Percentiles rank a stretch among this genome's conserved stretches.
phyloP scores from a whole-genome alignment of 2,888 invertebrate genomes.

The Papilio elwesi region DNA sequence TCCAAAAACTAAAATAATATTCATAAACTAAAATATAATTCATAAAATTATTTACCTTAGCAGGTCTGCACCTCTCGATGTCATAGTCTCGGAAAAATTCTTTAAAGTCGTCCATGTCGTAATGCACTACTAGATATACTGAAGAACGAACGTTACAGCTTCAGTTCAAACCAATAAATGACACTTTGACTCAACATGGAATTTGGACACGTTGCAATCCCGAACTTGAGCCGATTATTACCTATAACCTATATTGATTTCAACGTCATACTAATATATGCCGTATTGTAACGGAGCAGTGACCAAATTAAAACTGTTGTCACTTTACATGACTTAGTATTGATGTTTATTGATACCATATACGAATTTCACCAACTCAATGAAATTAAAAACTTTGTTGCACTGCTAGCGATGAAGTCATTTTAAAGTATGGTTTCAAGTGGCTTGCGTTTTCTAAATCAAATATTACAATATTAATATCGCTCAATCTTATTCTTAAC shows the following conservation, averaged over 20 bases:
- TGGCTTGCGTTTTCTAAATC: neutral
- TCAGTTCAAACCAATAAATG: neutral
- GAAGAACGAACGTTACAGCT: neutral
- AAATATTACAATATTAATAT: no score
- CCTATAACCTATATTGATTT: neutral
- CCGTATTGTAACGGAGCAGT: neutral
- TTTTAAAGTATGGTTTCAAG: neutral
- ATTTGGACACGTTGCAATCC: neutral
- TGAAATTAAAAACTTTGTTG: neutral
- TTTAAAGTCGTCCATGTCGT: neutral
- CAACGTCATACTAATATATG: neutral
- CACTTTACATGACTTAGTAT: conserved; percentile 5
- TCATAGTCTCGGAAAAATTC: neutral
- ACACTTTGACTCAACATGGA: neutral
- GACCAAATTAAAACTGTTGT: neutral
- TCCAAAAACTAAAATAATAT: no score
- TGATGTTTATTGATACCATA: neutral
- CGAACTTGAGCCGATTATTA: neutral
- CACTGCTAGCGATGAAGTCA: neutral
- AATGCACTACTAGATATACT: neutral
- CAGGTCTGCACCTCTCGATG: neutral
- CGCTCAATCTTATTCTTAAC: no score
- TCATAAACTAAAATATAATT: no score
- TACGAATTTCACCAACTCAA: neutral
- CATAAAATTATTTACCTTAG: neutral